phyloP scores from a whole-genome alignment of 2,888 invertebrate species.

The Panzeria rudis region DNA sequence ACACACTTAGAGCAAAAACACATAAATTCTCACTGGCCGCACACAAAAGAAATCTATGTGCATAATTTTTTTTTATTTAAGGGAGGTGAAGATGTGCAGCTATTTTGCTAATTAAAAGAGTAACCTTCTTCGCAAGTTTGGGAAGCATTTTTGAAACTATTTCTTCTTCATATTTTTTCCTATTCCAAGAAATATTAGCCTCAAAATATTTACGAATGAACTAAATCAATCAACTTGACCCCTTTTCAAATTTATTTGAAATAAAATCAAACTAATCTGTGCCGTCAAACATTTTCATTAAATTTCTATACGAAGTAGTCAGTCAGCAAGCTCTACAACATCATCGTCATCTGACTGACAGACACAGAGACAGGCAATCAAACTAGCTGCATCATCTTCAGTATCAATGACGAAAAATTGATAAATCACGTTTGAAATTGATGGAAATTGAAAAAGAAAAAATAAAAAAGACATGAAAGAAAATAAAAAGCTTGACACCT shows the following conservation, averaged over 20 bases:
- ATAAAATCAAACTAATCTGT: neutral
- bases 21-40: too few relatives aligned
- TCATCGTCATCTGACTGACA: neutral
- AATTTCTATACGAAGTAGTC: neutral
- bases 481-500: constrained; percentile 12
- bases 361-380: neutral
- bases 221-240: constrained; percentile 40
- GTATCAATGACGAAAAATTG: constrained; percentile 35
- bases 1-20: neutral
- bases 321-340: neutral
- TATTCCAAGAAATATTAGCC: neutral
- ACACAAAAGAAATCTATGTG: too few relatives aligned
- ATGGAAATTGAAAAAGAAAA: constrained; percentile 19
- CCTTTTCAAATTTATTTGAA: constrained; percentile 16
- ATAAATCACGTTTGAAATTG: constrained; percentile 60
- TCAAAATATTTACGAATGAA: neutral
- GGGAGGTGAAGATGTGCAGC: too few relatives aligned
- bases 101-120: too few relatives aligned
- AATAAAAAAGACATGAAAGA: neutral
- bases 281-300: constrained; percentile 53
- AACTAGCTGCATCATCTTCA: constrained; percentile 24
- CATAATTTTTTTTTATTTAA: too few relatives aligned
- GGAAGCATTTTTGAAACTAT: neutral
- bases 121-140: too few relatives aligned
- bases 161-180: neutral